phyloP scores from a whole-genome alignment of 2,888 invertebrate species.

The Chirona hameri region DNA sequence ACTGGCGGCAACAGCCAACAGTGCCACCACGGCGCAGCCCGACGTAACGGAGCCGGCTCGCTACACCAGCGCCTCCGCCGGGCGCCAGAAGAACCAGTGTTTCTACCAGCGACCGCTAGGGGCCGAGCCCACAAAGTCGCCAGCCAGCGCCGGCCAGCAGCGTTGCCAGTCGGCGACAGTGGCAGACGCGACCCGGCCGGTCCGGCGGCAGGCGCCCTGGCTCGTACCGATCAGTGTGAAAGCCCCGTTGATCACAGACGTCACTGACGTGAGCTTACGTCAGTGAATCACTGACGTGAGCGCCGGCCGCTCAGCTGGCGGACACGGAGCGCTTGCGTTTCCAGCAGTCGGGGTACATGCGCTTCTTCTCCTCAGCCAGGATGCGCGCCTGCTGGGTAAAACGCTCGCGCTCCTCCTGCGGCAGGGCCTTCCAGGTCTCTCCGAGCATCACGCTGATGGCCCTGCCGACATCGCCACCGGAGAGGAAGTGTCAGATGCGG shows the following conservation, averaged over 20 bases:
- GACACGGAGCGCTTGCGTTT: constrained; percentile 50
- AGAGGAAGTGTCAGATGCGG: too few species aligned
- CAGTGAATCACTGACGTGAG: too few species aligned
- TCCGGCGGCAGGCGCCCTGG: too few species aligned
- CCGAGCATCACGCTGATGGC: constrained; percentile 53
- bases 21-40: background rate
- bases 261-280: background rate
- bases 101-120: background rate
- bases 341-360: constrained; percentile 54
- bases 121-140: too few species aligned
- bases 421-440: constrained; percentile 51
- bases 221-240: background rate
- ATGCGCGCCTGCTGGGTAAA: constrained; percentile 49
- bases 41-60: too few species aligned
- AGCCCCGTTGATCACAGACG: constrained; percentile 10
- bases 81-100: background rate
- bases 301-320: constrained; percentile 40
- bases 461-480: constrained; percentile 42
- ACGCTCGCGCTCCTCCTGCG: constrained; percentile 46
- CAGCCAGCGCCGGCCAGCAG: too few species aligned
- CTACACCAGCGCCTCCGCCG: background rate
- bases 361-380: constrained; percentile 51
- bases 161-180: too few species aligned
- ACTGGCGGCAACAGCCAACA: background rate
- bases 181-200: too few species aligned